Evolutionary conservation across 1,140 invertebrate genomes (phyloP).

Genomic region (Polyergus mexicanus): DNA sequence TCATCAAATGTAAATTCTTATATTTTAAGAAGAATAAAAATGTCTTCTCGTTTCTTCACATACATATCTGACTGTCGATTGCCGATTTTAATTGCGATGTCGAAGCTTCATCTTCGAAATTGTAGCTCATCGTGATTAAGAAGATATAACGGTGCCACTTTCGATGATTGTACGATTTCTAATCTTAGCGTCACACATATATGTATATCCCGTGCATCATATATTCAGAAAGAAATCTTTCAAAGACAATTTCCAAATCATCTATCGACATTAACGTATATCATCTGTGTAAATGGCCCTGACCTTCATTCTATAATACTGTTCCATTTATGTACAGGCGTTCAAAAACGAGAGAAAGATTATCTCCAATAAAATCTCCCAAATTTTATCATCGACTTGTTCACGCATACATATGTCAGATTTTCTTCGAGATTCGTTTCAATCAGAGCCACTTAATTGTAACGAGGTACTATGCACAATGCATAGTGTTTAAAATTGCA

Average conservation of each 20-base stretch:
- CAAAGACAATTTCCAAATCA: background rate
- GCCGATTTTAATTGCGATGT: background rate
- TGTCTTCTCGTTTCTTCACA: background rate
- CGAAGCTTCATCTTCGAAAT: background rate
- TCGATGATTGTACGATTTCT: conserved; percentile 45
- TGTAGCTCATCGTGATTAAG: background rate
- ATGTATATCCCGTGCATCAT: background rate
- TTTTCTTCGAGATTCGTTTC: background rate
- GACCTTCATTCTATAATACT: background rate
- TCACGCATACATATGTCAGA: background rate
- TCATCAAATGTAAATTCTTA: background rate
- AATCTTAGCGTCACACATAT: background rate
- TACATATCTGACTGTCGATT: background rate
- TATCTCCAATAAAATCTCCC: background rate
- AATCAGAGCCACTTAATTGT: background rate
- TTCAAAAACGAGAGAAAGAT: background rate
- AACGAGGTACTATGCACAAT: background rate
- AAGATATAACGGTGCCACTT: conserved; percentile 38
- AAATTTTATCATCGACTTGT: background rate
- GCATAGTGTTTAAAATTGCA: conserved; percentile 24
- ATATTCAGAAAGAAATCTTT: background rate
- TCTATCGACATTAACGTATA: too few species aligned
- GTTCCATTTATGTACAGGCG: background rate
- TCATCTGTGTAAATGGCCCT: background rate
- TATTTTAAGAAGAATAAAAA: background rate